Base-by-base conservation (phyloP, 2,113 vertebrate species). In the Manacus vitellinus region DNA sequence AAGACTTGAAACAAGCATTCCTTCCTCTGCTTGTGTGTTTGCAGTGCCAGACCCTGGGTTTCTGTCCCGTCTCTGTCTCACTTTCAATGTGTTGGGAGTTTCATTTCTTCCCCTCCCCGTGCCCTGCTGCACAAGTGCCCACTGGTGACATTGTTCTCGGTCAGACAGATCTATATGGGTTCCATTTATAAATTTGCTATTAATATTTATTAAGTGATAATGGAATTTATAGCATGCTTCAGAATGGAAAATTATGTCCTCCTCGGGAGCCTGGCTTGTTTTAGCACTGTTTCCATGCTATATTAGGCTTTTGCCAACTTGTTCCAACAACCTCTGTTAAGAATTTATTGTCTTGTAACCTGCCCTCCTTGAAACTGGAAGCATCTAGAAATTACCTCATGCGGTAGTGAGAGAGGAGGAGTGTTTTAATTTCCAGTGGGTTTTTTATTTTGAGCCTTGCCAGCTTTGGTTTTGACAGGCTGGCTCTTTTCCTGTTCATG, bases 171-270 rank as follows among this genome's bases (percentile, higher is more conserved):
- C 90, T 91, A 55, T 68, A 35, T 88, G 81, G 35, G 35, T 68
- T 92, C 77, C 93, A 91, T 96, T 96, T 97, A 97, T 95, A 97
- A 96, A 90, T 96, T 91, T 55, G 88, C 94, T 94, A 97, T 97
- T 97, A 97, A 97, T 97, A 97, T 97, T 96, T 96, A 97, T 97
- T 96, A 97, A 95, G 89, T 88, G 86, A 86, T 95, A 94, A 95
- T 97, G 93, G 95, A 88, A 96, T 97, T 95, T 97, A 95, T 96
- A 91, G 89, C 75, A 88, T 76, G 52, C 63, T 96, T 96, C 88
- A 72, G 82, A 96, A 97, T 88, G 79, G 96, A 86, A 96, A 97
- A 85, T 72, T 35, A 95, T 89, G 88, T 93, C 94, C 93, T 96
- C 63, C 66, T 79, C 15, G 3, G 92, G 85, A 96, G 56, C 59